Base-by-base conservation (phyloP, 2,797 vertebrate genomes). In the Sebastes cheni region DNA sequence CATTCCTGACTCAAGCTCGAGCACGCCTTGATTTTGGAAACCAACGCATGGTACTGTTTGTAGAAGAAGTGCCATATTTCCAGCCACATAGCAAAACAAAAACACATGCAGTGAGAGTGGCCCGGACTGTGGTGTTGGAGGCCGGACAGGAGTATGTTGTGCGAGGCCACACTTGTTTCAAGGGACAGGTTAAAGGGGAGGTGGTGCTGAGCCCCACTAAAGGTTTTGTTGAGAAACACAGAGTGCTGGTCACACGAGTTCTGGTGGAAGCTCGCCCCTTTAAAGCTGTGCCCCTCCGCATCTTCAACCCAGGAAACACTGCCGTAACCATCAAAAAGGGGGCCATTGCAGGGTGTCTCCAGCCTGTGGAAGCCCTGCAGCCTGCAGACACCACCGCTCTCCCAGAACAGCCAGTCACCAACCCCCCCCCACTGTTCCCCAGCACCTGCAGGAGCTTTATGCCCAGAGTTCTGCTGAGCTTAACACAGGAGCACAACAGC, bases 181-280 rank as follows among this genome's bases (percentile, higher is more conserved):
- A 14, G 0, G 8, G 59, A 9, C 36, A 8, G 2, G 23, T 54
- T n/a, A n/a, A 30, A 22, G 72, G 75, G 1, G 60, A 82, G 0
- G 14, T 84, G 50, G 30, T 83, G 58, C 23, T 83, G 3, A 83
- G 22, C 27, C 77, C 80, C 27, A 84, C 80, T 4, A 84, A 74
- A 46, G 84, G 87, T 1, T 88, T 86, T 7, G 55, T 80, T 1
- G 72, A 81, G 8, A 86, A 84, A 36, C 29, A 25, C 12, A 23
- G 13, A 12, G 54, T 56, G 22, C 22, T 56, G 4, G 11, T 56
- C 10, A 22, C 54, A 10, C 5, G 22, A 1, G 52, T 79, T 11
- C 20, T 87, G 5, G 68, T 82, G 1, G n/a, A 79, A 1, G n/a
- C 67, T 8, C 50, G 66, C 4, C 66, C 25, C 36, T 39, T 39